Conservation (phyloP, 2,113 vertebrate species). For the Scalopus aquaticus region DNA sequence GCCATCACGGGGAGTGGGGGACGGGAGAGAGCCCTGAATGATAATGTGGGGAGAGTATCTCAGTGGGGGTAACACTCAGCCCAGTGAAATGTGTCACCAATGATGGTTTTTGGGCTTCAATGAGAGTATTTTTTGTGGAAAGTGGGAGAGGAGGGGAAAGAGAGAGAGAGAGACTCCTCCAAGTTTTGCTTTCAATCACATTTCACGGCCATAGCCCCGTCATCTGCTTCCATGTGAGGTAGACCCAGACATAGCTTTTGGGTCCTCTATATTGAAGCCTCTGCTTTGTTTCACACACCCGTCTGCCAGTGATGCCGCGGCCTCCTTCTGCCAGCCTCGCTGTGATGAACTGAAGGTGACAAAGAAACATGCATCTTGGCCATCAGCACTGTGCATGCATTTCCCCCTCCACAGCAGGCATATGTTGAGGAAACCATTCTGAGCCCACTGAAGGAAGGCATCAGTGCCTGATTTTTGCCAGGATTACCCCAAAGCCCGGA, state of each 20-base stretch:
- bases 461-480: constrained; percentile 75
- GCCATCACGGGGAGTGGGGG: rapidly evolving
- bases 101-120: neutral
- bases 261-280: neutral
- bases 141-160: too few relatives aligned
- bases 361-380: constrained; percentile 79
- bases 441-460: constrained; percentile 69
- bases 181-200: neutral
- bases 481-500: constrained; percentile 68
- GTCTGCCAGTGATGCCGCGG: neutral
- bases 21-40: neutral
- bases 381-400: constrained; percentile 57
- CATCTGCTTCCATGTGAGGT: neutral
- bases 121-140: neutral
- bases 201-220: neutral
- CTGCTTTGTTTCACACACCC: neutral
- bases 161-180: neutral
- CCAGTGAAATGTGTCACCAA: too few relatives aligned
- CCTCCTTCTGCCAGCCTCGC: neutral
- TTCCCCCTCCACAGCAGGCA: constrained; percentile 50
- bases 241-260: neutral
- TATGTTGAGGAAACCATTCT: constrained; percentile 62
- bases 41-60: too few relatives aligned
- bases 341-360: constrained; percentile 68
- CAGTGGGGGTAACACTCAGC: neutral